A percentile compares a stretch with the other conserved stretches of the same genome.
Evolutionary conservation across 2,113 vertebrate species (phyloP).

Genomic region (Eira barbara): DNA sequence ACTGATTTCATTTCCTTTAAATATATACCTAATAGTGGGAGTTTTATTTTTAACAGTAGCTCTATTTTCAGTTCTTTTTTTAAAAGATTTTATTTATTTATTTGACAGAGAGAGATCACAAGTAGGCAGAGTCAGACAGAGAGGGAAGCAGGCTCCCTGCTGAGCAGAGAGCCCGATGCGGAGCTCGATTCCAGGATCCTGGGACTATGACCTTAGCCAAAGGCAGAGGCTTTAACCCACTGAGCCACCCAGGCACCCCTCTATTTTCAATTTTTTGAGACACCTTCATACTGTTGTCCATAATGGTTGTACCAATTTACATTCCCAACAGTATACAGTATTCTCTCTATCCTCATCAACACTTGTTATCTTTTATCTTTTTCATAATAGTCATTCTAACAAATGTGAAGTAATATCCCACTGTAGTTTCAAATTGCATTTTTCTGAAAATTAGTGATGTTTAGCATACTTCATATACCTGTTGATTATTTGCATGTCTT

Average conservation of each 20-base stretch:
- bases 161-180: too few relatives aligned
- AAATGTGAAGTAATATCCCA: background rate
- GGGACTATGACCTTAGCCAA: too few relatives aligned
- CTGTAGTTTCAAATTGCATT: background rate
- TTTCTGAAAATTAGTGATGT: background rate
- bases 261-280: background rate
- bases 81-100: too few relatives aligned
- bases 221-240: too few relatives aligned
- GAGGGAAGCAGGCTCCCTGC: too few relatives aligned
- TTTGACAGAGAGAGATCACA: too few relatives aligned
- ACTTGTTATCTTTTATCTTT: background rate
- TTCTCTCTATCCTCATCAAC: background rate
- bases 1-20: background rate
- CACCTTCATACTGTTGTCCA: background rate
- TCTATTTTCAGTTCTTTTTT: background rate
- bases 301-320: background rate
- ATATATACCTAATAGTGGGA: background rate
- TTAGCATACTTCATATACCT: background rate
- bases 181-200: too few relatives aligned
- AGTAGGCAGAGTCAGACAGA: too few relatives aligned
- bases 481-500: background rate
- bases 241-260: background rate
- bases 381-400: background rate
- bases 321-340: background rate
- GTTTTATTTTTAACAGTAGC: background rate